Base-by-base conservation (phyloP, 2,888 invertebrate genomes). In the Neelides folsomi region DNA sequence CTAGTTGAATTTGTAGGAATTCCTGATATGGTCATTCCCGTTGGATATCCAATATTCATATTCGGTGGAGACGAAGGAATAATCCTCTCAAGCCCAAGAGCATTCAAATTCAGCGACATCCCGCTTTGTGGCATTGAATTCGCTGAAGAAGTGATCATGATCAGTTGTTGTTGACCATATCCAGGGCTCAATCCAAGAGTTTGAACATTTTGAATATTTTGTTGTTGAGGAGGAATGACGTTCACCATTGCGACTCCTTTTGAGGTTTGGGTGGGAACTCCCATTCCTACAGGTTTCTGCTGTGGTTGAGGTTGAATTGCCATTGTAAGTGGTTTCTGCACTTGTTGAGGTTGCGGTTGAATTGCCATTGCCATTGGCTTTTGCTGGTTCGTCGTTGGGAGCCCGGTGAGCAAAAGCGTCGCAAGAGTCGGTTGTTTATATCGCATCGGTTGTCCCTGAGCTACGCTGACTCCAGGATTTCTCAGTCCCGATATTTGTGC, bases 351-450 rank as follows among this genome's bases (percentile, higher is more conserved):
- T n/a, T 61, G 61, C 2, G 63, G 63, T 38, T 60, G 63, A 39
- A 63, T 62, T n/a, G 63, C 63, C 27, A 63, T 61, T 10, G 63
- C 62, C 8, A 62, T 60, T 7, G 60, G 60, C 47, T 56, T 56
- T 1, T 52, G 48, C 10, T 35, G 38, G 4, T 47, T 18, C n/a
- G 39, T 51, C 9, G 48, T 51, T 42, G 41, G 47, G n/a, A 53
- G 43, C 1, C 48, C 47, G 16, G 52, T 50, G 5, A 55, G 45
- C 8, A 55, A 42, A 18, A 54, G 42, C 8, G 51, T 47, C 10
- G 55, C 52, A 1, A 49, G 39, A 9, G 52, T 37, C 13, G 55
- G 59, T 20, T 54, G 54, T 35, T 49, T 49, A 15, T 50, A 44
- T 34, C 36, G 50, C 13, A 18, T 27, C 1, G 37, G 39, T 36